phyloP scores from a whole-genome alignment of 2,797 vertebrate genomes.

The Gymnothorax javanicus region DNA sequence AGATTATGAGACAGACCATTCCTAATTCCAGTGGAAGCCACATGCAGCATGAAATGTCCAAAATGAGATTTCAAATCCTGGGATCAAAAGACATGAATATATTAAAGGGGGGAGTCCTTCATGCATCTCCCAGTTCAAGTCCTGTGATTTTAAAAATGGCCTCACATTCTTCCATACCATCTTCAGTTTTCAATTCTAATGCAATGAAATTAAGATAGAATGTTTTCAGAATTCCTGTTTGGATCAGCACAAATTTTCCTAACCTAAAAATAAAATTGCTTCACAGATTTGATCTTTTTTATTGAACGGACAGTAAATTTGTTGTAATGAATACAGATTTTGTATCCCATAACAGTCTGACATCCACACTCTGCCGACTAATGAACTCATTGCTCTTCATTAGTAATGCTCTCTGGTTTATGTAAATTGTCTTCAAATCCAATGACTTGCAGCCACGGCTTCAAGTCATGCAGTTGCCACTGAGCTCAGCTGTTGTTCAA shows the following conservation, averaged over 20 bases:
- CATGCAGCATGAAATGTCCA: not conserved
- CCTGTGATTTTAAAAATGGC: not conserved
- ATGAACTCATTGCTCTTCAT: too few species aligned
- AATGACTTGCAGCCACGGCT: too few species aligned
- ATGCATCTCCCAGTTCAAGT: not conserved
- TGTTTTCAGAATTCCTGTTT: not conserved
- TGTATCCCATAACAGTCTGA: not conserved
- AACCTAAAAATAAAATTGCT: not conserved
- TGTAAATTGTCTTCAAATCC: too few species aligned
- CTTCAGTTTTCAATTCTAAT: not conserved
- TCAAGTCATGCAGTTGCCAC: too few species aligned
- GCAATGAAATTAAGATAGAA: not conserved
- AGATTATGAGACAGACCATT: not conserved
- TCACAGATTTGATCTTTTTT: not conserved
- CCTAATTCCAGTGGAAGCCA: not conserved
- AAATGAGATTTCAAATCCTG: constrained; percentile 5
- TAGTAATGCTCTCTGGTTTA: too few species aligned
- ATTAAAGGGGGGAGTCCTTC: not conserved
- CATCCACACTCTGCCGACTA: not conserved
- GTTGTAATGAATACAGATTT: not conserved
- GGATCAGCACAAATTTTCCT: not conserved
- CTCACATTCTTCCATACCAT: not conserved
- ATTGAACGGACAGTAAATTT: not conserved
- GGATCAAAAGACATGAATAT: not conserved
- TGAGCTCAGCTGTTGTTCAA: too few species aligned